Conservation (phyloP, 2,113 vertebrate species). For the Etheostoma spectabile region DNA sequence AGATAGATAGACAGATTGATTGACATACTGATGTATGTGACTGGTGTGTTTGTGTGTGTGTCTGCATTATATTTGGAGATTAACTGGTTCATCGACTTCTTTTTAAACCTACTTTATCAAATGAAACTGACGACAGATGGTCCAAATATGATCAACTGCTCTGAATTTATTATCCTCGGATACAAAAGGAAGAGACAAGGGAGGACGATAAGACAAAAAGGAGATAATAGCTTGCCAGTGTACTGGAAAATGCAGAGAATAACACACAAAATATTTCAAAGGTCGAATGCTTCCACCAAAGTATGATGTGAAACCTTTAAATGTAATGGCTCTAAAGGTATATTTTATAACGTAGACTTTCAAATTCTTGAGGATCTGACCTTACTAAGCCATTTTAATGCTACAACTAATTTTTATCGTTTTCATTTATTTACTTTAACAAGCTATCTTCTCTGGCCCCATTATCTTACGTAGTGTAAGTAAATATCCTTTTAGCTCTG, state of each 20-base stretch:
- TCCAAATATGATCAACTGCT: slow-evolving; percentile 30
- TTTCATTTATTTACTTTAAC: not conserved
- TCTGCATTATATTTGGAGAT: slow-evolving; percentile 22
- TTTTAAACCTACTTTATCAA: slow-evolving; percentile 64
- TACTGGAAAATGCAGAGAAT: not conserved
- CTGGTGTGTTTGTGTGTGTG: not conserved
- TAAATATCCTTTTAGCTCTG: slow-evolving; percentile 34
- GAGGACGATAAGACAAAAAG: not conserved
- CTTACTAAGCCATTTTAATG: not conserved
- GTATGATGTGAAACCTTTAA: not conserved
- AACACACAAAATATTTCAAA: not conserved
- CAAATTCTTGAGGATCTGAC: not conserved
- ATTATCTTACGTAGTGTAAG: slow-evolving; percentile 18
- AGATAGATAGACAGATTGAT: not conserved
- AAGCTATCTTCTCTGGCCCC: not conserved
- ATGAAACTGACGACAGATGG: slow-evolving; percentile 62
- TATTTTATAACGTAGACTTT: not conserved
- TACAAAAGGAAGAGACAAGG: slow-evolving; percentile 9
- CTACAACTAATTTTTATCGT: not conserved
- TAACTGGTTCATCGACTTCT: slow-evolving; percentile 28
- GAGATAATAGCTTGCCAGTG: slow-evolving; percentile 2
- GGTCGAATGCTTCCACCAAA: not conserved
- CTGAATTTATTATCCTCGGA: slow-evolving; percentile 27
- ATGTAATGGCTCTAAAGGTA: not conserved
- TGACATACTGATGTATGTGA: not conserved